Percentiles rank a stretch among this genome's conserved stretches.
Evolutionary conservation across 2,888 invertebrate species (phyloP).

Genomic region (Dasypolia templi): DNA sequence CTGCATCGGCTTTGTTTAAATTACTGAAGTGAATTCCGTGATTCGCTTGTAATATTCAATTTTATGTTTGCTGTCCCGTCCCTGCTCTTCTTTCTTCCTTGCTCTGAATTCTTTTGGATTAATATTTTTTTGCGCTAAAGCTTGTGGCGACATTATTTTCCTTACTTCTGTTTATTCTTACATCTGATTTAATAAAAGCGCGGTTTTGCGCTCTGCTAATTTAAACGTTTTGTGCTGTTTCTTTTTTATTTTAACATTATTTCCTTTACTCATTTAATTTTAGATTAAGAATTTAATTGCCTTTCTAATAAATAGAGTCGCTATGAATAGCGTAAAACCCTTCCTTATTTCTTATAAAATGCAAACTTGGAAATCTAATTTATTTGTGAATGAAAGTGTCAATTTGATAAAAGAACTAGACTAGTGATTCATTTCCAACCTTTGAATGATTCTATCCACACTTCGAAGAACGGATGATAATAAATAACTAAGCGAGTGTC

Average conservation of each 20-base stretch:
- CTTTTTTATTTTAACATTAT: conserved; percentile 6
- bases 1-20: conserved; percentile 87
- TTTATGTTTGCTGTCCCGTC: conserved; percentile 70
- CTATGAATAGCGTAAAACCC: not conserved
- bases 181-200: conserved; percentile 54
- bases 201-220: conserved; percentile 38
- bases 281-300: not conserved
- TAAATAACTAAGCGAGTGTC: conserved; percentile 82
- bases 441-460: conserved; percentile 50
- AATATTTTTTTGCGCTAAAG: conserved; percentile 63
- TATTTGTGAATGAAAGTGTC: not conserved
- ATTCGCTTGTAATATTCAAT: conserved; percentile 83
- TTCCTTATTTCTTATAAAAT: not conserved
- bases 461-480: conserved; percentile 67
- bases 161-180: conserved; percentile 57
- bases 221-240: conserved; percentile 31
- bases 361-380: not conserved
- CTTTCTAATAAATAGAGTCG: not conserved
- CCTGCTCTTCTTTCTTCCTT: conserved; percentile 63
- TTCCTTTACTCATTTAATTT: not conserved
- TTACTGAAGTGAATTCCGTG: conserved; percentile 85
- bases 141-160: conserved; percentile 59
- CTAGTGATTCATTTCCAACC: not conserved
- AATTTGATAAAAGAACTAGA: not conserved
- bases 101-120: conserved; percentile 64